Evolutionary conservation across 2,797 vertebrate genomes (phyloP).

Genomic region (Lophotriccus pileatus): DNA sequence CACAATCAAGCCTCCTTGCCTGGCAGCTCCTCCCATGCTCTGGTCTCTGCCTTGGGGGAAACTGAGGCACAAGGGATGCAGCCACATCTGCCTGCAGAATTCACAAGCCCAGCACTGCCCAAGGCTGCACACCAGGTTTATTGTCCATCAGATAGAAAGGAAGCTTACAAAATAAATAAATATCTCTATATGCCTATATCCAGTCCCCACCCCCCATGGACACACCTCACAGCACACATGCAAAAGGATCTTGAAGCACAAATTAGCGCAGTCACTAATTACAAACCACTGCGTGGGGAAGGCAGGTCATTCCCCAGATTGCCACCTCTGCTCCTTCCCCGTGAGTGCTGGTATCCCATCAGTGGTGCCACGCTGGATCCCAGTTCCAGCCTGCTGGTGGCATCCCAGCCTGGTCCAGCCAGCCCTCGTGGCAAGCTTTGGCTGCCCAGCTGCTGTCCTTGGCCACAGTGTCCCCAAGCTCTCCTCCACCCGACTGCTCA

Average conservation of each 20-base stretch:
- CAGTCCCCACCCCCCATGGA: neutral
- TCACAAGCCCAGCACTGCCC: neutral
- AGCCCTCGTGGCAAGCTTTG: fast-evolving
- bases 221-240: neutral
- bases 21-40: neutral
- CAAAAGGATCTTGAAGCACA: neutral
- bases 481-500: neutral
- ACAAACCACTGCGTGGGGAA: neutral
- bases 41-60: neutral
- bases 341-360: neutral
- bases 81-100: neutral
- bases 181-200: neutral
- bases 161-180: slow-evolving; percentile 31
- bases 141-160: neutral
- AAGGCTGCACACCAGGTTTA: neutral
- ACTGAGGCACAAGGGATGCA: neutral
- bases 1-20: fast-evolving
- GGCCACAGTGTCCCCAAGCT: neutral
- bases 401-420: neutral
- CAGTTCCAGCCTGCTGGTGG: neutral
- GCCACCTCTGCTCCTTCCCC: neutral
- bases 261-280: neutral
- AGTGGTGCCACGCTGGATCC: neutral
- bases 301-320: neutral
- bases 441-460: neutral